Base-by-base conservation (phyloP, 2,113 vertebrate genomes). In the Corythaixoides concolor region DNA sequence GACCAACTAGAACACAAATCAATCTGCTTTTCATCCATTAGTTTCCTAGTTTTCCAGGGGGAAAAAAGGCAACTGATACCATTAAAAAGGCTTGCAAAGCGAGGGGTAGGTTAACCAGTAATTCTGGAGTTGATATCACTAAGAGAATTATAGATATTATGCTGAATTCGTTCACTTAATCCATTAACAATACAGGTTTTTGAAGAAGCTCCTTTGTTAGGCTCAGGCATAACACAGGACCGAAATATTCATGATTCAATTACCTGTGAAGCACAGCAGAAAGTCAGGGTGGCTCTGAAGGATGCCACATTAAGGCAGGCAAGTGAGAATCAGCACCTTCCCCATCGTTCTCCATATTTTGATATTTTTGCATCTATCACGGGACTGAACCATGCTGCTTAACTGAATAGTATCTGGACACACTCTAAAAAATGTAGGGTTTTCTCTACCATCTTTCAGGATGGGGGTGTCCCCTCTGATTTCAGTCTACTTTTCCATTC, bases 141-240 rank as follows among this genome's bases (percentile, higher is more conserved):
- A 47, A 62, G 16, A 85, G 26, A 93, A 63, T 89, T 62, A 95
- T 17, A 93, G 77, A 68, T 81, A 91, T 45, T 81, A 78, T 8
- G 45, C n/a, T 52, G n/a, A 75, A 89, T 87, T 85, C 89, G 56
- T 90, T 75, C 78, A 52, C 63, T 86, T 87, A 88, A 85, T 75
- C 73, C 85, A 90, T 81, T 91, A 77, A 81, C 49, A 78, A 35
- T 35, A 75, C 33, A 52, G 63, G 35, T 11, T 86, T 95, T 67
- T 82, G 74, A 89, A 95, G 70, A 82, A 80, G 59, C 59, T 94
- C 49, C 85, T 87, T 95, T 93, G 55, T 81, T 83, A 89, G 64
- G 63, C 37, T 90, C 41, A 60, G 47, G 53, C 22, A 32, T 33
- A 92, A 43, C 45, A 56, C 50, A 79, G 60, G 52, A 70, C 33